These are phyloP conservation scores for Rhea americana DNA, from an alignment of 2,113 vertebrate species.

Conservation along the genomic window DNA sequence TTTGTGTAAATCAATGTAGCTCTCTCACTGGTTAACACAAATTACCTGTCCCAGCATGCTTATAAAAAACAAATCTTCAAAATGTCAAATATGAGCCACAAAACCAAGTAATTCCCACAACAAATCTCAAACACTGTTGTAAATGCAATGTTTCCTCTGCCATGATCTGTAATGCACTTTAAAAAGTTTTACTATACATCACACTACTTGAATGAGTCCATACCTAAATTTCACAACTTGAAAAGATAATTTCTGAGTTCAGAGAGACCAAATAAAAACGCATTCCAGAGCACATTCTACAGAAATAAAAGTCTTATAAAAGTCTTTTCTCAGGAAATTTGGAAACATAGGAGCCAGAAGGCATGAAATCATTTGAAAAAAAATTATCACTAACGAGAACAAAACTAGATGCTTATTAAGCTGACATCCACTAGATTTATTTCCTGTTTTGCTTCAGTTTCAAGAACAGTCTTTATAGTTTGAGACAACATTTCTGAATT, in stretches of 20 bases:
- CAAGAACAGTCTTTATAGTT: background rate
- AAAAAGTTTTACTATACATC: background rate
- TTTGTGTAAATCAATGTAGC: background rate
- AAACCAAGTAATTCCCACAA: background rate
- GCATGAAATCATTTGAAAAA: background rate
- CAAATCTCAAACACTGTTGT: background rate
- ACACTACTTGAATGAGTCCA: background rate
- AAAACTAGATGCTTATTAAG: background rate
- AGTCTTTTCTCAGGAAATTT: background rate
- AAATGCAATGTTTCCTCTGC: background rate
- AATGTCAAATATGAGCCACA: background rate
- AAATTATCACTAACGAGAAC: background rate
- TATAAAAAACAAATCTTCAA: background rate
- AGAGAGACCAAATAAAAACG: background rate
- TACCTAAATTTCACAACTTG: background rate
- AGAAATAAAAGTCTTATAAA: background rate
- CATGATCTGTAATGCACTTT: background rate
- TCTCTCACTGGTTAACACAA: background rate
- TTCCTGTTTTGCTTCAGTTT: background rate
- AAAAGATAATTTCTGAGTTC: background rate
- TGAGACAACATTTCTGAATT: background rate
- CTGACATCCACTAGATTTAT: background rate
- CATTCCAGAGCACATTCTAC: background rate
- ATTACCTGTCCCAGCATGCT: background rate
- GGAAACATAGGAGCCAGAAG: fast-evolving